These are phyloP conservation scores for Mya arenaria DNA, from an alignment of 1,140 invertebrate genomes.

Conservation along the genomic window DNA sequence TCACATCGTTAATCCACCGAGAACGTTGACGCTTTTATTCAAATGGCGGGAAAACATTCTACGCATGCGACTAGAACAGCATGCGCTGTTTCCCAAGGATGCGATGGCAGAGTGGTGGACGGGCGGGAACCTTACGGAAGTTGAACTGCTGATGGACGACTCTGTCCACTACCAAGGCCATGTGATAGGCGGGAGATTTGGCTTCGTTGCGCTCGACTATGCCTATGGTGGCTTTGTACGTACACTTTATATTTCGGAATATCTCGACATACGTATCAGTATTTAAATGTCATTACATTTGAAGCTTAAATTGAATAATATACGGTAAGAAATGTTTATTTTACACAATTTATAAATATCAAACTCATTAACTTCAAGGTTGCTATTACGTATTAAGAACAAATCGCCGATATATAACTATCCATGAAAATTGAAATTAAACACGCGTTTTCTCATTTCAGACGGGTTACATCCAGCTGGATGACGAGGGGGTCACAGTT, in stretches of 20 bases:
- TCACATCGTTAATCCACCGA: background rate
- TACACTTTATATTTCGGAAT: background rate
- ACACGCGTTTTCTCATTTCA: no score
- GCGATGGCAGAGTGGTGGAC: conserved; percentile 13
- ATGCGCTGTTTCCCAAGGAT: conserved; percentile 23
- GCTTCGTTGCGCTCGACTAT: conserved; percentile 22
- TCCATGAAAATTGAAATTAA: no score
- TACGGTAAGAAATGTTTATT: no score
- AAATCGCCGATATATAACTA: no score
- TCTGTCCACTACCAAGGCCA: conserved; percentile 26
- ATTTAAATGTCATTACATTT: background rate
- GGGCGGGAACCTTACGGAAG: background rate
- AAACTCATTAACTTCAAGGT: no score
- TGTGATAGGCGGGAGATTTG: background rate
- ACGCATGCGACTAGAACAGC: background rate
- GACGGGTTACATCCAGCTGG: conserved; percentile 30
- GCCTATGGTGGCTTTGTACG: background rate
- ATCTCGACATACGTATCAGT: background rate
- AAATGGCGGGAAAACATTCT: conserved; percentile 28
- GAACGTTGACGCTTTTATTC: background rate
- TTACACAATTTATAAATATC: no score
- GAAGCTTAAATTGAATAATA: background rate
- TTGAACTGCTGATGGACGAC: conserved; percentile 11
- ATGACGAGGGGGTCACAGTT: conserved; percentile 10
- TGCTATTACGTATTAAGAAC: no score